phyloP scores from a whole-genome alignment of 1,140 invertebrate genomes.

The Drosophila dunni region DNA sequence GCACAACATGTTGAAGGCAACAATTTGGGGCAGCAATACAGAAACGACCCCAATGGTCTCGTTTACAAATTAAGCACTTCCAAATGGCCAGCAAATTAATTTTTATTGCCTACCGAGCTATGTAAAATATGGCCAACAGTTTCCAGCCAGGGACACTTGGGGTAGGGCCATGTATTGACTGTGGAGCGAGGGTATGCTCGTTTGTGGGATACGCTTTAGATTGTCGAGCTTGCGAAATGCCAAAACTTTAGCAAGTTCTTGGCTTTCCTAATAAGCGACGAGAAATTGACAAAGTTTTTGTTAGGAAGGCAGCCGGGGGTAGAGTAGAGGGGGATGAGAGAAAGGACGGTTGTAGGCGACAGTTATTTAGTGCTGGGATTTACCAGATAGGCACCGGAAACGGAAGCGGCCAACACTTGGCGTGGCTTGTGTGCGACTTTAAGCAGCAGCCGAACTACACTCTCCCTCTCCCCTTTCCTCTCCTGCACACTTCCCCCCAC shows the following conservation, averaged over 20 bases:
- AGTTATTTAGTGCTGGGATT: constrained; percentile 78
- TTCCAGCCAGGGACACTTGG: constrained; percentile 16
- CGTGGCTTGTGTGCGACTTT: constrained; percentile 9
- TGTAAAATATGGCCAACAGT: constrained; percentile 69
- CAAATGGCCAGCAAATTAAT: constrained; percentile 82
- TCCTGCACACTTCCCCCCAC: background rate
- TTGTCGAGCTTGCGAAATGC: constrained; percentile 55
- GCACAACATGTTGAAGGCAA: constrained; percentile 59
- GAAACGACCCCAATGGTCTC: constrained; percentile 75
- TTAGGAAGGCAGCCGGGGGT: too few relatives aligned
- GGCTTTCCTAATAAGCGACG: constrained; percentile 40
- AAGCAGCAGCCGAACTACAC: background rate
- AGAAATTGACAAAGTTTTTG: constrained; percentile 79
- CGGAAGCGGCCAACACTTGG: constrained; percentile 70
- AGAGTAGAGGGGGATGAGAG: too few relatives aligned
- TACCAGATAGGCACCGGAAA: constrained; percentile 66
- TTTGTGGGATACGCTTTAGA: constrained; percentile 14
- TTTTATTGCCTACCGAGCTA: constrained; percentile 79
- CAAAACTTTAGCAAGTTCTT: constrained; percentile 61
- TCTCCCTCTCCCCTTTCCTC: background rate
- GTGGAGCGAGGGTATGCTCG: background rate
- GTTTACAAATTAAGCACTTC: constrained; percentile 82
- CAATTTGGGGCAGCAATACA: constrained; percentile 51
- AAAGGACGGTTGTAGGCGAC: constrained; percentile 31
- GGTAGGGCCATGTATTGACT: background rate